Evolutionary conservation across 2,888 invertebrate genomes (phyloP), one percentile per base, ranked within the genome.

Genomic region (Drosophila gaucha): DNA sequence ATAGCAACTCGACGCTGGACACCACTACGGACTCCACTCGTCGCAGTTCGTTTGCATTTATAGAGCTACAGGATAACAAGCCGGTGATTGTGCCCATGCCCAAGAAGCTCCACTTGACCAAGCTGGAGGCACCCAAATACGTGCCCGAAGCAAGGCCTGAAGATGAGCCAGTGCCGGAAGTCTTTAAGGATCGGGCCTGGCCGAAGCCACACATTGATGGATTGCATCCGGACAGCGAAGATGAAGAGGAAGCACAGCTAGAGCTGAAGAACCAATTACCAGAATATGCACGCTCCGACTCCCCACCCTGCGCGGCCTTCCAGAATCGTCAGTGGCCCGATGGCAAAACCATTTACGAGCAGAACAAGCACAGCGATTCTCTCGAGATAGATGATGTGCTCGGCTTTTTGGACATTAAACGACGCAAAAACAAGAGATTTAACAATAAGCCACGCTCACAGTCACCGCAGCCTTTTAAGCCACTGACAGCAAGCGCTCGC

Each of bases 1-100:
- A 88, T 9, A 52, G 39, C 12, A 67, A 43, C 8, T 64, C 78
- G 8, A 67, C 69, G 1, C 36, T 78, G 30, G 77, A 83, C 49
- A 80, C 80, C 31, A 89, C 89, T 1, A 57, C 72, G 22, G 70
- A 59, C 20, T 83, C 82, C 12, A 83, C 82, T n/a, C 78, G 89
- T n/a, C 89, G 88, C 58, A 89, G 88, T 50, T 90, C 90, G 33
- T 88, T 87, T 85, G 88, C 90, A 87, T 89, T 89, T 89, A 89
- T 90, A 59, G 90, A 90, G 64, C 73, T 90, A 68, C 79, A 86
- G 63, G 89, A 86, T 35, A 88, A 84, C 44, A 85, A 82, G 52
- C 87, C 90, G 14, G 71, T 88, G 10, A 84, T 86, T 66, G 89
- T 89, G 6, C 90, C 90, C 8, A 85, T 90, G 89, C 90, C 90